Base-by-base conservation (phyloP, 2,888 invertebrate genomes). In the Oscheius sp. region DNA sequence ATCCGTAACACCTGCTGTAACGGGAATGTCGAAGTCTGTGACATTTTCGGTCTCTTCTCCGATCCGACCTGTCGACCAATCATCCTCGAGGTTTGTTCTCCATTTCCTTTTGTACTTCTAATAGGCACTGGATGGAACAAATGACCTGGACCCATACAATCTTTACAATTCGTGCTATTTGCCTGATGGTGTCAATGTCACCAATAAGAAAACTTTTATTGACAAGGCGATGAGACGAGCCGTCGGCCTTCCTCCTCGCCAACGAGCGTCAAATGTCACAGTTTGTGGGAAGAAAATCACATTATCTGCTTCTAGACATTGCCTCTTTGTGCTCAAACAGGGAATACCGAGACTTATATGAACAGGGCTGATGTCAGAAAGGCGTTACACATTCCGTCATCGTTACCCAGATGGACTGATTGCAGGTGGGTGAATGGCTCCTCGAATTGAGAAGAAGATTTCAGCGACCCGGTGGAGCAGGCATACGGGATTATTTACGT, bases 401-500 rank as follows among this genome's bases (percentile, higher is more conserved):
- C 74, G 21, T 61, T 80, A 13, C 77, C 75, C 13, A 9, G 63
- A 9, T 84, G 84, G 84, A 66, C 76, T 23, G 81, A 81, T 52
- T 84, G 84, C 72, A 81, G 76, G 81, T 78, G 59, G 25, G 35
- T 3, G 35, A 35, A 9, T 6, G 35, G 35, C 3, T 9, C 5
- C 3, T 5, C 1, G 27, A 2, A 9, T 3, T 9, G 35, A 35
- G 35, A 21, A 53, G 21, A 18, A 21, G 53, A 9, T 77, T 43
- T 49, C 73, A n/a, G 76, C 79, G 41, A 71, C 49, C 49, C 66
- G 21, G 76, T 81, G 53, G 72, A 49, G 25, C 73, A 76, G n/a
- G 18, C 69, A n/a, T 82, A 80, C 72, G 18, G 66, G 6, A 73
- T 79, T 43, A 87, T 87, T 74, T 89, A 89, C 78, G 76, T 80